phyloP scores from a whole-genome alignment of 2,888 invertebrate species.

The Brenthis daphne region DNA sequence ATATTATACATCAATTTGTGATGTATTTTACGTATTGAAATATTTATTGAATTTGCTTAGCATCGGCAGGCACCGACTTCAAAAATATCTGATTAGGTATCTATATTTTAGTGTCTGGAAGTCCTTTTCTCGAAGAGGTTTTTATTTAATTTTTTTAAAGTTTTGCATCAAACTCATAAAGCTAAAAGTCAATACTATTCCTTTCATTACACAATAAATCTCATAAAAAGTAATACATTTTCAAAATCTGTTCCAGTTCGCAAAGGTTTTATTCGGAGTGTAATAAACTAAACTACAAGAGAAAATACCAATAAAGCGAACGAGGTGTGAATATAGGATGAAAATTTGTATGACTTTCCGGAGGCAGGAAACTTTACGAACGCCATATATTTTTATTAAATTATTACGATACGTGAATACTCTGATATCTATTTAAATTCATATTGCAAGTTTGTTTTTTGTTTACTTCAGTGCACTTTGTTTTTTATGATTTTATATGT shows the following conservation, averaged over 20 bases:
- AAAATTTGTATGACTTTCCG: constrained; percentile 37
- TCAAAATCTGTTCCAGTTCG: constrained; percentile 26
- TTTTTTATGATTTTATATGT: too few relatives aligned
- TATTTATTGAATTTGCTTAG: too few relatives aligned
- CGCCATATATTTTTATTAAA: constrained; percentile 31
- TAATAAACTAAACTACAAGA: constrained; percentile 35
- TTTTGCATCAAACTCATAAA: background rate
- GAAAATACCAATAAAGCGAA: constrained; percentile 38
- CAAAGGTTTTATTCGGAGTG: constrained; percentile 24
- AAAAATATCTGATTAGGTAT: too few relatives aligned
- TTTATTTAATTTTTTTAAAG: too few relatives aligned
- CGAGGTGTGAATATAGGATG: constrained; percentile 34
- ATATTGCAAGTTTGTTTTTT: background rate
- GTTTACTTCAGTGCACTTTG: background rate
- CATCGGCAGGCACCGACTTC: too few relatives aligned
- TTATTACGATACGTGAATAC: constrained; percentile 33
- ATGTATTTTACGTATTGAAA: too few relatives aligned
- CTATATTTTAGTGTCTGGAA: too few relatives aligned
- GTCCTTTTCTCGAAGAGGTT: too few relatives aligned
- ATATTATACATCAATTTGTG: too few relatives aligned
- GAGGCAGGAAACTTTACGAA: constrained; percentile 34
- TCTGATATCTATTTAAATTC: constrained; percentile 19
- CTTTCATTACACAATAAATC: constrained; percentile 5
- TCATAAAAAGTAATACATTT: constrained; percentile 17
- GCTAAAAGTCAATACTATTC: background rate